Base-by-base conservation (phyloP, 2,797 vertebrate species). In the Champsocephalus esox region DNA sequence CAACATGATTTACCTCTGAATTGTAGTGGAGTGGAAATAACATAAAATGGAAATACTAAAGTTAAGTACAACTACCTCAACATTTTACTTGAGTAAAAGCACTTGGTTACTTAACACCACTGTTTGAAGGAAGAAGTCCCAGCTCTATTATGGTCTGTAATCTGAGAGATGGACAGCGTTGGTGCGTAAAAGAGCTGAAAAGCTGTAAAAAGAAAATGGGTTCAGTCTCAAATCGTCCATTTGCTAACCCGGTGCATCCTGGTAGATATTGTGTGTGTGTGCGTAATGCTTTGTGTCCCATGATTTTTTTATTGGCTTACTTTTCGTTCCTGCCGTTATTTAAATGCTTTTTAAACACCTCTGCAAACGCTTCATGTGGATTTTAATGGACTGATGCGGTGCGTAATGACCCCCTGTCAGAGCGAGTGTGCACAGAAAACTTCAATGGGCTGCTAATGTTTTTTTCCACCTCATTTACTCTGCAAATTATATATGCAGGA, bases 341-440 rank as follows among this genome's bases (percentile, higher is more conserved):
- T 84, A 85, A 88, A 86, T 82, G 82, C 64, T 82, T 70, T 89
- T 81, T 86, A 90, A 88, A 70, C 88, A 73, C 64, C 70, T 82
- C 82, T 74, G 73, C 77, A 84, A 86, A 87, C 77, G 81, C 81
- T 87, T 86, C 87, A 86, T 89, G 92, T 87, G 87, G 88, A 88
- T 89, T 88, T 92, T 89, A 93, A 90, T 87, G 87, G 89, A 83
- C 73, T 90, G 87, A 89, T 86, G 90, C 80, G 88, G 88, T 81
- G 85, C 80, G 75, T 90, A 88, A 89, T 88, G 84, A 86, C 88
- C 89, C 86, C 85, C 82, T 71, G 77, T 79, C 81, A 81, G 82
- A 44, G 54, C 61, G 51, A 72, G 54, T 54, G 75, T 14, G 83
- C 73, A 19, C 66, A 61, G 59, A 70, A 81, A 86, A 85, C 83